A percentile compares a stretch with the other conserved stretches of the same genome.
Conservation (phyloP, 2,113 vertebrate genomes). For the Pleuronectes platessa region DNA sequence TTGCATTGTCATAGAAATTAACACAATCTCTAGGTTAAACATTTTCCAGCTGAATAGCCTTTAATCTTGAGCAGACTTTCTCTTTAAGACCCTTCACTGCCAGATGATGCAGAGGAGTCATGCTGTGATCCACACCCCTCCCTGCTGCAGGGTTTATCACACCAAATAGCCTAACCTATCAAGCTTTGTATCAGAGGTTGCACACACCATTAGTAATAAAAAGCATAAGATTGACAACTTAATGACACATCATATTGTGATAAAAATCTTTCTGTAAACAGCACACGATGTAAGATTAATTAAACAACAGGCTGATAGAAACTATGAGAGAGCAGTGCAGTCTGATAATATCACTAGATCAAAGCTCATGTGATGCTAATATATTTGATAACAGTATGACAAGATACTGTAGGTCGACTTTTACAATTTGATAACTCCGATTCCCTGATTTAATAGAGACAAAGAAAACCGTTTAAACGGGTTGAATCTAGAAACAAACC, state of each 20-base stretch:
- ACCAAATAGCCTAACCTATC: conserved; percentile 3
- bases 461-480: too few relatives aligned
- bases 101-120: conserved; percentile 19
- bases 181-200: not conserved
- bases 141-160: conserved; percentile 3
- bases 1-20: conserved; percentile 1
- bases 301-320: too few relatives aligned
- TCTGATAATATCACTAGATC: not conserved
- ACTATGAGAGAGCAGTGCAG: not conserved
- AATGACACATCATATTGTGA: too few relatives aligned
- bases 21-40: not conserved
- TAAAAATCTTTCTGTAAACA: not conserved
- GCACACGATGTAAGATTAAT: not conserved
- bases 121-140: conserved; percentile 24
- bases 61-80: not conserved
- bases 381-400: too few relatives aligned
- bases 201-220: not conserved
- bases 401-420: too few relatives aligned
- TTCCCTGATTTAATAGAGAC: too few relatives aligned
- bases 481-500: too few relatives aligned
- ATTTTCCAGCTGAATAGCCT: not conserved
- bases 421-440: too few relatives aligned
- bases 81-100: conserved; percentile 21
- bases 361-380: too few relatives aligned
- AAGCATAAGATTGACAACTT: not conserved